These are phyloP conservation scores for Ashinkailepas kermadecensis DNA, from an alignment of 2,888 invertebrate genomes.

Conservation along the genomic window DNA sequence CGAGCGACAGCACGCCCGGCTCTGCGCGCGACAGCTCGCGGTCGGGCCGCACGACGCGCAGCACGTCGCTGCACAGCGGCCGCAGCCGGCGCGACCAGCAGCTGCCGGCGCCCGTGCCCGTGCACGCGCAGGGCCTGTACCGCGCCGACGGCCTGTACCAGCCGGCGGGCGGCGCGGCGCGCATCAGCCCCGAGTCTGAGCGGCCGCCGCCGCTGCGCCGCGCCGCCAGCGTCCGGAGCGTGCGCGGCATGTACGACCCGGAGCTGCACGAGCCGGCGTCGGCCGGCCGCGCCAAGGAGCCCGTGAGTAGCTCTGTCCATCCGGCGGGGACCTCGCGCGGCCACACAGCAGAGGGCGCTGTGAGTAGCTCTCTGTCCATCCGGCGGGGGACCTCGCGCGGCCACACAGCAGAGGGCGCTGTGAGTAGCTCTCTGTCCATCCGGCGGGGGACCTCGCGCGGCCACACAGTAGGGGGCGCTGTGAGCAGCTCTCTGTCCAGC, in stretches of 20 bases:
- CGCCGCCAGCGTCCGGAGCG: background rate
- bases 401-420: background rate
- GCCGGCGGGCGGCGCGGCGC: background rate
- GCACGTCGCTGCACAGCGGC: background rate
- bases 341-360: no score
- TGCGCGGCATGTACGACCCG: background rate
- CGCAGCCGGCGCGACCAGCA: constrained; percentile 1
- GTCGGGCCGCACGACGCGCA: constrained; percentile 6
- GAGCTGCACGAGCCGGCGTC: background rate
- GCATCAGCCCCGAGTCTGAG: background rate
- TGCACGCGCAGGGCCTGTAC: constrained; percentile 18
- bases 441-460: background rate
- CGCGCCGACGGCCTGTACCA: constrained; percentile 10
- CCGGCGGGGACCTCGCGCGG: no score
- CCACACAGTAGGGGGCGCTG: no score
- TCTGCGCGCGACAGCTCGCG: background rate
- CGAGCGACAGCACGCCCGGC: background rate
- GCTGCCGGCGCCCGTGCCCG: constrained; percentile 1
- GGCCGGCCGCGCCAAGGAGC: background rate
- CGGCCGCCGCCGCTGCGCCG: background rate
- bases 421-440: background rate
- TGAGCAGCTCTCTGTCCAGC: no score
- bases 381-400: background rate
- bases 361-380: background rate
- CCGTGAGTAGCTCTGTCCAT: background rate